Base-by-base conservation (phyloP, 2,113 vertebrate genomes). In the Leptocoma aspasia region DNA sequence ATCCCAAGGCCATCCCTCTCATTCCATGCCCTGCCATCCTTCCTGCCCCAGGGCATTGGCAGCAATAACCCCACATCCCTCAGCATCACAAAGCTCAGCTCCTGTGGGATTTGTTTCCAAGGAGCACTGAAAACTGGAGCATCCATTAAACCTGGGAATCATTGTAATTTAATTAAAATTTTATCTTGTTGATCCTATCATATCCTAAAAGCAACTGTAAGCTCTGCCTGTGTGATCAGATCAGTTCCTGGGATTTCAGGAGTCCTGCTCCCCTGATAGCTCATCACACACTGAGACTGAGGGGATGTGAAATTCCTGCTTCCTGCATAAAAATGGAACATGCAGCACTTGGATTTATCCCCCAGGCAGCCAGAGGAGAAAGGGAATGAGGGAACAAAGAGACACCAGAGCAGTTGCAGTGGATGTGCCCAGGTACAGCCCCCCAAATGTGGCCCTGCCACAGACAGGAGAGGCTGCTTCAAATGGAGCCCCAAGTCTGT, bases 111-210 rank as follows among this genome's bases (percentile, higher is more conserved):
- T 56, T 73, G 19, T 44, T 86, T 75, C 21, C 61, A 77, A 28
- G 41, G 35, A 93, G 22, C 57, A 42, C 57, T 19, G 45, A 68
- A 76, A 80, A n/a, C 45, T 39, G 63, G 44, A 65, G 45, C 14
- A 6, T 18, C 71, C 39, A 19, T 42, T 37, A 53, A 95, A 64
- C 18, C n/a, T 37, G 57, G 31, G 45, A 57, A 61, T 86, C 31
- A 8, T 9, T 52, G 71, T 91, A 56, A 94, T 80, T 92, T 82
- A 90, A 95, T 92, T 94, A 88, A 85, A 95, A 69, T 41, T 57
- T 72, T 86, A 76, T 96, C 78, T 69, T 1, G 0, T 20, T 1
- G 6, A 94, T 78, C 81, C 0, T 0, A 65, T 94, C 78, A 31
- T 10, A 72, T 54, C 78, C 78, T 81, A 31, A 82, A 81, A 91